Evolutionary conservation across 1,140 invertebrate genomes (phyloP).

Genomic region (Ridgeia piscesae): DNA sequence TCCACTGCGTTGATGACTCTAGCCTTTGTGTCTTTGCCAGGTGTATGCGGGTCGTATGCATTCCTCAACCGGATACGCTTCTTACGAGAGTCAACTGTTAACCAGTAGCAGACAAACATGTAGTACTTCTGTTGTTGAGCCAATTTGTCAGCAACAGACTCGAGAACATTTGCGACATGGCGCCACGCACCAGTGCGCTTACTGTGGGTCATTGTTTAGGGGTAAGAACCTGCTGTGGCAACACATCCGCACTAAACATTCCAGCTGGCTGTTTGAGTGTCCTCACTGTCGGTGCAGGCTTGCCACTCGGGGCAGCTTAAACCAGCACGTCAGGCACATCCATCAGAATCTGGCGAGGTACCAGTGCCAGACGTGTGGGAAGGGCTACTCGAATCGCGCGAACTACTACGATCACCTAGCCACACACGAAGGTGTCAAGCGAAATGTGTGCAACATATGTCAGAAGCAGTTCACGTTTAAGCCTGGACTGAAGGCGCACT

Average conservation of each 20-base stretch:
- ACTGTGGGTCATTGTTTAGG: neutral
- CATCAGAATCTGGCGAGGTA: neutral
- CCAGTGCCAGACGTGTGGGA: constrained; percentile 14
- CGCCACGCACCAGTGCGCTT: neutral
- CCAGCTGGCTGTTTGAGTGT: neutral
- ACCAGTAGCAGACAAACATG: neutral
- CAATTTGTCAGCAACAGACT: neutral
- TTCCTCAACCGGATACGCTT: neutral
- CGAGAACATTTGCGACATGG: neutral
- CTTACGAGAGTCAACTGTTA: neutral
- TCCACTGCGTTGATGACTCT: neutral
- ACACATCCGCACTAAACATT: neutral
- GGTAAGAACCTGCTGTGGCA: neutral
- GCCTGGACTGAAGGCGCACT: neutral
- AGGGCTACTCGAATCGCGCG: constrained; percentile 62
- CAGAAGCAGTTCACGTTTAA: neutral
- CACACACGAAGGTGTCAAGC: constrained; percentile 28
- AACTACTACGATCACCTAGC: constrained; percentile 36
- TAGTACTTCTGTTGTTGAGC: neutral
- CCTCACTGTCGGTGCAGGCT: neutral
- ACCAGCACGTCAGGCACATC: neutral
- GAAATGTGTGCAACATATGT: neutral
- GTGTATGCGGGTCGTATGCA: neutral
- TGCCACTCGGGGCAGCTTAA: neutral
- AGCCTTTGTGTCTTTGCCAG: neutral